phyloP scores from a whole-genome alignment of 2,797 vertebrate genomes.

The Pteronotus mesoamericanus region DNA sequence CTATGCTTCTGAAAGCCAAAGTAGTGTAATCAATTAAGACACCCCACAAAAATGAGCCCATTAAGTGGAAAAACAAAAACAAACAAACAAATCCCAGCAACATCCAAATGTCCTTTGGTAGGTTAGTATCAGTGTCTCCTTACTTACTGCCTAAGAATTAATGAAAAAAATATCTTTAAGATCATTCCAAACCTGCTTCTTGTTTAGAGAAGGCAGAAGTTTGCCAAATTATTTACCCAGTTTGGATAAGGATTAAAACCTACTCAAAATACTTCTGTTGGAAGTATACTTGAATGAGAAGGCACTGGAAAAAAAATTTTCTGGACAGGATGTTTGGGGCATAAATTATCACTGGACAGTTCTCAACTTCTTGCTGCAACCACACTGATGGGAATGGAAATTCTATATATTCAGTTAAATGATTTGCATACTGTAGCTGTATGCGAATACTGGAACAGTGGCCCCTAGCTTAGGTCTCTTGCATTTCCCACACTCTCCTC shows the following conservation, averaged over 20 bases:
- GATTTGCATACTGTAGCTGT: constrained; percentile 58
- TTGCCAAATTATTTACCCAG: neutral
- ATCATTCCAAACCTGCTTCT: neutral
- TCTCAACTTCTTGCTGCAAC: constrained; percentile 36
- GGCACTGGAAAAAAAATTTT: neutral
- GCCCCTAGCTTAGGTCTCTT: neutral
- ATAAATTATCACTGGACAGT: neutral
- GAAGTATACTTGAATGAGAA: neutral
- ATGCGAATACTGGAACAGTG: constrained; percentile 56
- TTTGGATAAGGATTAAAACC: neutral
- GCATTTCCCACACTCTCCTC: constrained; percentile 56
- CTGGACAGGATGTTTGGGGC: neutral
- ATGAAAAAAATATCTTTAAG: neutral
- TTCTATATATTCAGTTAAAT: constrained; percentile 59
- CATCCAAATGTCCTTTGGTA: neutral
- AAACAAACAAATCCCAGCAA: neutral
- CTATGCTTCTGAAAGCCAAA: constrained; percentile 13
- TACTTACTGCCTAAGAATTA: neutral
- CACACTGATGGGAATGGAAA: constrained; percentile 61
- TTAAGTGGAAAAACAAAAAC: neutral
- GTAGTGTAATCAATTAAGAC: neutral
- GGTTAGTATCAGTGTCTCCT: neutral
- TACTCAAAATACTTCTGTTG: neutral
- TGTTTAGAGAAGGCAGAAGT: neutral
- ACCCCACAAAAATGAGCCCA: neutral